phyloP scores from a whole-genome alignment of 2,797 vertebrate genomes.

The Coluber constrictor region DNA sequence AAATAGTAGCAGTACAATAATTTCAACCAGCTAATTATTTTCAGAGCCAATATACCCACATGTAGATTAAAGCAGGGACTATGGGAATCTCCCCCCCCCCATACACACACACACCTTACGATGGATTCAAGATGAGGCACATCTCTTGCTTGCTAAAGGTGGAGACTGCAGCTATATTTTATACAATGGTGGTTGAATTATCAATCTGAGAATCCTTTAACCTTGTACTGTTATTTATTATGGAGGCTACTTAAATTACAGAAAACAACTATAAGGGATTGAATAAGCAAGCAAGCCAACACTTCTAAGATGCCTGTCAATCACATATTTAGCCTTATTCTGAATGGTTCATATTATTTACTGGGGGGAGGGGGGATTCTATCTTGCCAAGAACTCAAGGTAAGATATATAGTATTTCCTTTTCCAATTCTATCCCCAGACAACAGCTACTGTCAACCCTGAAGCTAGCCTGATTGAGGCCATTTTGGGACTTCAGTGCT shows the following conservation, averaged over 20 bases:
- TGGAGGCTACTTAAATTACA: neutral
- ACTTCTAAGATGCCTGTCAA: neutral
- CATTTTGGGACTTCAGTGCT: too few species aligned
- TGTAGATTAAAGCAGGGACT: neutral
- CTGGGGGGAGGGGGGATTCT: neutral
- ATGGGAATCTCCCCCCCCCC: neutral
- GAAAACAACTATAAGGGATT: neutral
- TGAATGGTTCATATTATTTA: neutral
- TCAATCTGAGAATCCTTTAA: neutral
- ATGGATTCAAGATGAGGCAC: neutral
- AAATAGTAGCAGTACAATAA: neutral
- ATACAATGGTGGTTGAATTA: neutral
- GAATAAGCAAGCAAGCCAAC: neutral
- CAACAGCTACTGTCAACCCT: neutral
- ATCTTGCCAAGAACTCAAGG: neutral
- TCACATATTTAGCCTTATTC: neutral
- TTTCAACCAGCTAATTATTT: neutral
- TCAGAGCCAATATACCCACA: neutral
- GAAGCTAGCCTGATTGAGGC: too few species aligned
- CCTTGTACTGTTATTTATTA: neutral
- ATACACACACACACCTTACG: neutral
- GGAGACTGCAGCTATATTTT: neutral
- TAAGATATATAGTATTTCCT: neutral
- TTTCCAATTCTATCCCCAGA: neutral
- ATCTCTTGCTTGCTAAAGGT: neutral